Evolutionary conservation across 2,797 vertebrate species (phyloP).

Genomic region (Tapirus indicus): DNA sequence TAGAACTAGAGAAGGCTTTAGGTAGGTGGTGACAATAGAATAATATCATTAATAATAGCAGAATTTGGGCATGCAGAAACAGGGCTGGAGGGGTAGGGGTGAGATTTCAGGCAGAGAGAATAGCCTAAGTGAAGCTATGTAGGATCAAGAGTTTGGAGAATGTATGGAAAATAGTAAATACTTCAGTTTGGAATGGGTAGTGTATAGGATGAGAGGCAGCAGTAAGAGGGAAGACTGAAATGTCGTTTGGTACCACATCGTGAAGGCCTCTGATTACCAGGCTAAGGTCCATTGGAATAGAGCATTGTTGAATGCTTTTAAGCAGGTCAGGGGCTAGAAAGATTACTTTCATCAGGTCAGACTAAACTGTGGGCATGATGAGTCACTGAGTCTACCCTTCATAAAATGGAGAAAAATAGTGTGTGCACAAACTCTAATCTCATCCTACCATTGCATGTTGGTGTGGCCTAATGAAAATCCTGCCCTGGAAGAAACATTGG

Average conservation of each 20-base stretch:
- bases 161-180: neutral
- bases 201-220: neutral
- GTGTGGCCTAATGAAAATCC: neutral
- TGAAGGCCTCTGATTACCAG: neutral
- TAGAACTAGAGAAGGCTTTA: neutral
- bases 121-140: neutral
- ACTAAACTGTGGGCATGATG: neutral
- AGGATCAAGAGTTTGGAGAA: neutral
- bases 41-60: neutral
- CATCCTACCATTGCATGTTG: neutral
- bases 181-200: neutral
- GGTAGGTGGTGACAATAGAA: neutral
- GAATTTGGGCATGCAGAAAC: neutral
- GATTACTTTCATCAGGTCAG: neutral
- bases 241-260: neutral
- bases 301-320: neutral
- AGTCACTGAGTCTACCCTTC: neutral
- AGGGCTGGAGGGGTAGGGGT: neutral
- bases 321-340: neutral
- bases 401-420: conserved; percentile 7
- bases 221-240: neutral
- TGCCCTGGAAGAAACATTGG: conserved; percentile 29
- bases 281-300: neutral
- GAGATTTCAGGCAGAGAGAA: neutral
- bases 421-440: neutral